Conservation (phyloP, 2,113 vertebrate genomes). For the Trichechus manatus region DNA sequence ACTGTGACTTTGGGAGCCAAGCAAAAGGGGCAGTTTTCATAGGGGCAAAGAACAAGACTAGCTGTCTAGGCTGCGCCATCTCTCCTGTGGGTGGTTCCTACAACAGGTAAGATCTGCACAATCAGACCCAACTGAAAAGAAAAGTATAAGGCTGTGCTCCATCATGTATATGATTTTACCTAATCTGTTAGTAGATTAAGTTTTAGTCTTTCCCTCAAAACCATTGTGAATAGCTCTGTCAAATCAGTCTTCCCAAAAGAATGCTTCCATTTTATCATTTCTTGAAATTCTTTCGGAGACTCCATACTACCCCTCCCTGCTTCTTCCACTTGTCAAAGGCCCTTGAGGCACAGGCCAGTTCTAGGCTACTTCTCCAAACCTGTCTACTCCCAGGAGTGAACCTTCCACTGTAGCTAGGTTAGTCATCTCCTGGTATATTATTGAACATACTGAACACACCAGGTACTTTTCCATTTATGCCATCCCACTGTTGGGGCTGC, state of each 20-base stretch:
- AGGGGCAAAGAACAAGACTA: neutral
- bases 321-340: neutral
- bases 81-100: neutral
- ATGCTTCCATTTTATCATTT: neutral
- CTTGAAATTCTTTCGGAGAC: neutral
- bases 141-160: neutral
- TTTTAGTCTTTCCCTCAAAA: neutral
- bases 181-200: neutral
- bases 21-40: neutral
- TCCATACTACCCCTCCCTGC: neutral
- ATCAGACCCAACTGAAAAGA: neutral
- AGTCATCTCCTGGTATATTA: neutral
- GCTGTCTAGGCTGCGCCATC: neutral
- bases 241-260: neutral
- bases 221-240: neutral
- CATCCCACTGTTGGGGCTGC: fast-evolving
- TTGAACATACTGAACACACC: too few relatives aligned
- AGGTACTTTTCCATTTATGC: neutral
- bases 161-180: neutral
- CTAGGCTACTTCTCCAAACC: neutral
- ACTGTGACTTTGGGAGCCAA: neutral
- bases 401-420: neutral
- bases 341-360: neutral
- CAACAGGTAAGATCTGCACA: neutral
- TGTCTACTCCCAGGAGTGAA: neutral